Evolutionary conservation across 2,797 vertebrate genomes (phyloP).

Genomic region (Threskiornis aethiopicus): DNA sequence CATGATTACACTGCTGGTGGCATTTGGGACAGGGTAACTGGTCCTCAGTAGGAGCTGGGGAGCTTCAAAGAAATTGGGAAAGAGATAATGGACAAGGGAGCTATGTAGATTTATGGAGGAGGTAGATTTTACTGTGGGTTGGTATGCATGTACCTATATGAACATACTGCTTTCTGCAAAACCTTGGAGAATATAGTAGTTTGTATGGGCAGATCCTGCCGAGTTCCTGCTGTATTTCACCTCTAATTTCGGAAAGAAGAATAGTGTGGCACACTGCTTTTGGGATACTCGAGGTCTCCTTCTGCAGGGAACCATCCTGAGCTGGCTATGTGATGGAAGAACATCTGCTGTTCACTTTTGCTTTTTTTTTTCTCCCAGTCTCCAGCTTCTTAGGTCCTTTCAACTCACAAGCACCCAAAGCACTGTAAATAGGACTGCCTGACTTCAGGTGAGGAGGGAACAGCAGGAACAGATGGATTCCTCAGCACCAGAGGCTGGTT

Average conservation of each 20-base stretch:
- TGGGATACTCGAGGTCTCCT: background rate
- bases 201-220: background rate
- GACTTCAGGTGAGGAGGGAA: background rate
- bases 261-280: background rate
- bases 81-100: background rate
- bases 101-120: background rate
- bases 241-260: background rate
- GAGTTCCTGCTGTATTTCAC: background rate
- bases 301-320: background rate
- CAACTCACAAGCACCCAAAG: background rate
- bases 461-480: constrained; percentile 16
- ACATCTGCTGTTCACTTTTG: background rate
- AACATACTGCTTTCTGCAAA: background rate
- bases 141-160: background rate
- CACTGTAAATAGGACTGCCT: background rate
- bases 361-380: background rate
- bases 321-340: background rate
- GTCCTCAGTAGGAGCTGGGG: background rate
- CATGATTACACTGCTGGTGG: background rate
- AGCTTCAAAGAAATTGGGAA: background rate
- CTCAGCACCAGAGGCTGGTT: background rate
- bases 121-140: background rate
- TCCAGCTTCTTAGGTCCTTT: background rate
- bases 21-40: background rate
- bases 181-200: background rate